Conservation (phyloP, 2,888 invertebrate genomes). For the Artemia sp. region DNA sequence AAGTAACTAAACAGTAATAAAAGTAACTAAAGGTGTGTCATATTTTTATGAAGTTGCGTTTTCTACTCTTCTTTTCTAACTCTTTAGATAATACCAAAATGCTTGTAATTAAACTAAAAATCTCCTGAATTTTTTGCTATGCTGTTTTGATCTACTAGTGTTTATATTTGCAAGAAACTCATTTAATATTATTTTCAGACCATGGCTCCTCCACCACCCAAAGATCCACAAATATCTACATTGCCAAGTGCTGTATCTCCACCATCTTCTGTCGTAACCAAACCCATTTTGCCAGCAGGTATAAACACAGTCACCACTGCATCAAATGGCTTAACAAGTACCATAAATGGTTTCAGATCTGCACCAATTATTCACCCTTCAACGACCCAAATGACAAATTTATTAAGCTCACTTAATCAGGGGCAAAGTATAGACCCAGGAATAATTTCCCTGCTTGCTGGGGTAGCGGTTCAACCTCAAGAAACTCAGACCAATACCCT, state of each 20-base stretch:
- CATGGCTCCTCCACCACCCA: not conserved
- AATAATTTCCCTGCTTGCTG: not conserved
- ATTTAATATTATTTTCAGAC: not conserved
- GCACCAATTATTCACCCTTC: constrained; percentile 2
- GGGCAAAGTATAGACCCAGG: constrained; percentile 1
- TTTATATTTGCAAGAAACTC: no score
- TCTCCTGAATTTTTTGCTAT: no score
- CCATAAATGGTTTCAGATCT: not conserved
- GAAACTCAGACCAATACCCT: constrained; percentile 12
- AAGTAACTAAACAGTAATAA: no score
- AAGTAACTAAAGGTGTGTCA: no score
- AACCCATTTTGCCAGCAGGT: not conserved
- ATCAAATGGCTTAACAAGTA: constrained; percentile 1
- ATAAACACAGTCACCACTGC: constrained; percentile 14
- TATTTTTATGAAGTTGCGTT: no score
- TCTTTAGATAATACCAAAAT: no score
- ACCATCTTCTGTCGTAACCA: not conserved
- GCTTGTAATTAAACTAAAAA: no score
- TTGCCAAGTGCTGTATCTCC: not conserved
- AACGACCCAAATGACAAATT: not conserved
- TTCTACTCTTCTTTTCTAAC: no score
- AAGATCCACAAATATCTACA: not conserved
- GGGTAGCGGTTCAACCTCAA: not conserved
- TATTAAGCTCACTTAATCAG: not conserved
- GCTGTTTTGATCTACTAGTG: no score